A percentile compares a stretch with the other conserved stretches of the same genome.
These are phyloP conservation scores for Argynnis bischoffii DNA, from an alignment of 2,888 invertebrate species.

Conservation along the genomic window DNA sequence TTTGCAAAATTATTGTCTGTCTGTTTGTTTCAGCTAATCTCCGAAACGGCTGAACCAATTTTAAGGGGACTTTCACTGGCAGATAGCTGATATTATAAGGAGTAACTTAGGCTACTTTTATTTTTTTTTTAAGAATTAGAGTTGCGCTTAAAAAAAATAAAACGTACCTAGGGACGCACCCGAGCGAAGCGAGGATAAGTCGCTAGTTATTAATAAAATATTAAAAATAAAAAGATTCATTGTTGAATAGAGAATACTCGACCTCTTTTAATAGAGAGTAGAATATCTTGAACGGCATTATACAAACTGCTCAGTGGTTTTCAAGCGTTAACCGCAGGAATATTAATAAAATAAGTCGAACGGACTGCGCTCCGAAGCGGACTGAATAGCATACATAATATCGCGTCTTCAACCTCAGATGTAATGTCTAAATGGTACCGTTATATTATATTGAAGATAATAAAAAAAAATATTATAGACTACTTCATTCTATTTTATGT, in stretches of 20 bases:
- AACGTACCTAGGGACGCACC: no score
- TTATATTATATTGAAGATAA: slow-evolving; percentile 17
- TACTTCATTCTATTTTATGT: no score
- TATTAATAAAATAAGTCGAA: slow-evolving; percentile 48
- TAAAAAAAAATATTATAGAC: no score
- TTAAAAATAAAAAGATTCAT: neutral
- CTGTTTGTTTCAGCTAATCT: no score
- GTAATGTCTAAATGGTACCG: slow-evolving; percentile 47
- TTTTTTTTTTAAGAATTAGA: no score
- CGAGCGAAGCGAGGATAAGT: no score
- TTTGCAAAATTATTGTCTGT: no score
- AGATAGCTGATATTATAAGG: no score
- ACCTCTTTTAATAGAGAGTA: slow-evolving; percentile 23
- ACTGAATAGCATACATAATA: slow-evolving; percentile 49
- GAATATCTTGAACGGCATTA: slow-evolving; percentile 23
- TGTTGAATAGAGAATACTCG: slow-evolving; percentile 16
- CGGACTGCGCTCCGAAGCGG: slow-evolving; percentile 37
- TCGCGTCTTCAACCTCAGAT: slow-evolving; percentile 45
- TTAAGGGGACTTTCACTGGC: no score
- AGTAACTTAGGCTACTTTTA: no score
- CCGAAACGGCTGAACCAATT: no score
- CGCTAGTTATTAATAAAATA: neutral
- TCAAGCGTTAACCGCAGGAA: slow-evolving; percentile 44
- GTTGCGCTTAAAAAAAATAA: no score
- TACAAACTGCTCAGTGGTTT: slow-evolving; percentile 27